Conservation (phyloP, 2,113 vertebrate genomes). For the Hypomesus transpacificus region DNA sequence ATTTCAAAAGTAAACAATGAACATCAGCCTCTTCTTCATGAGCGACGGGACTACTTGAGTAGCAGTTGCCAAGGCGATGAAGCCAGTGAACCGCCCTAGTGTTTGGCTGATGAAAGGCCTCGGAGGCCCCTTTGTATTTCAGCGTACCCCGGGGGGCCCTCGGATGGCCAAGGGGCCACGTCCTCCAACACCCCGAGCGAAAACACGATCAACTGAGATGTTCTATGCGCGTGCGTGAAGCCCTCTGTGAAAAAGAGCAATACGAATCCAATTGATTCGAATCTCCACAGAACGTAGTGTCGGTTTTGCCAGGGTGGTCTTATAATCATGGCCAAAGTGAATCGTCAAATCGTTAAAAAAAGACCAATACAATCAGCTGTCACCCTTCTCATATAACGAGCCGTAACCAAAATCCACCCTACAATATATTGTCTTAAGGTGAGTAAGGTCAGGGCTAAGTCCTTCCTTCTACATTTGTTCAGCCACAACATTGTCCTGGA, state of each 20-base stretch:
- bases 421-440: background rate
- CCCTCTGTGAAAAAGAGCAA: too few species aligned
- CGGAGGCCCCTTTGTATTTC: background rate
- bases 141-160: background rate
- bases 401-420: background rate
- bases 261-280: too few species aligned
- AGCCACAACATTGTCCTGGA: background rate
- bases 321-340: too few species aligned
- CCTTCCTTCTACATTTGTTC: conserved; percentile 1
- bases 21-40: background rate
- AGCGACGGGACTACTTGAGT: background rate
- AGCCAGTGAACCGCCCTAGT: background rate
- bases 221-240: too few species aligned
- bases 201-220: background rate
- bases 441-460: background rate
- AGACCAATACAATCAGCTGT: too few species aligned
- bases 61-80: background rate
- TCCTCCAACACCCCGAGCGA: background rate
- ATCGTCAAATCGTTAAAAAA: too few species aligned
- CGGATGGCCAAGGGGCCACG: background rate
- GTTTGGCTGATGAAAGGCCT: background rate
- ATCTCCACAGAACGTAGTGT: too few species aligned
- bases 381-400: too few species aligned
- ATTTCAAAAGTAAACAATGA: too few species aligned
- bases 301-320: too few species aligned